Percentiles rank a stretch among this genome's conserved stretches.
phyloP scores from a whole-genome alignment of 2,113 vertebrate species.

The Prionailurus viverrinus region DNA sequence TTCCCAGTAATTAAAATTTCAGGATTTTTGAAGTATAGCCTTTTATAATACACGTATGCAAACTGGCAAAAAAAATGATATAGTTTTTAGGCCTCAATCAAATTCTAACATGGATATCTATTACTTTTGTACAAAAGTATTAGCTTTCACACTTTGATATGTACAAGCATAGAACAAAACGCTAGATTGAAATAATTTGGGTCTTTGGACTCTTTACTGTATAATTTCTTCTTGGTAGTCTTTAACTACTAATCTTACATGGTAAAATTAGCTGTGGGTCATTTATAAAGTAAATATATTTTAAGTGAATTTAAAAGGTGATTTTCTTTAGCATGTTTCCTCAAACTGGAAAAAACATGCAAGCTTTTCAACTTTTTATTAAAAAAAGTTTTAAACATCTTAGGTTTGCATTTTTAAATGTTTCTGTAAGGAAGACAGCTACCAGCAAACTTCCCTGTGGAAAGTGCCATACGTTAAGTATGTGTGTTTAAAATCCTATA shows the following conservation, averaged over 20 bases:
- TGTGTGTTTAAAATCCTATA: conserved; percentile 44
- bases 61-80: conserved; percentile 16
- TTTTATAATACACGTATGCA: conserved; percentile 62
- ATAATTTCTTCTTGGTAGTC: conserved; percentile 55
- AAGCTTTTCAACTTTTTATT: conserved; percentile 56
- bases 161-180: background rate
- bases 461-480: background rate
- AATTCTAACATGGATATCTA: conserved; percentile 61
- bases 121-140: conserved; percentile 61
- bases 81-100: conserved; percentile 21
- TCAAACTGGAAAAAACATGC: conserved; percentile 27
- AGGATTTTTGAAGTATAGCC: conserved; percentile 68
- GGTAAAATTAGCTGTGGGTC: conserved; percentile 55
- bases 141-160: conserved; percentile 39
- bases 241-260: conserved; percentile 64
- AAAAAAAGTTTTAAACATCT: conserved; percentile 54
- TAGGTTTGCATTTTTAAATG: conserved; percentile 52
- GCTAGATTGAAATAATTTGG: conserved; percentile 54
- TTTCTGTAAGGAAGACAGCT: conserved; percentile 54
- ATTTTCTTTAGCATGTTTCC: conserved; percentile 50
- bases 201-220: conserved; percentile 15
- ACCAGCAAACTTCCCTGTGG: background rate
- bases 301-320: conserved; percentile 48
- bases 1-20: conserved; percentile 49
- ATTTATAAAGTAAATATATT: conserved; percentile 68